These are phyloP conservation scores for Epinotia demarniana DNA, from an alignment of 2,888 invertebrate genomes.

Conservation along the genomic window DNA sequence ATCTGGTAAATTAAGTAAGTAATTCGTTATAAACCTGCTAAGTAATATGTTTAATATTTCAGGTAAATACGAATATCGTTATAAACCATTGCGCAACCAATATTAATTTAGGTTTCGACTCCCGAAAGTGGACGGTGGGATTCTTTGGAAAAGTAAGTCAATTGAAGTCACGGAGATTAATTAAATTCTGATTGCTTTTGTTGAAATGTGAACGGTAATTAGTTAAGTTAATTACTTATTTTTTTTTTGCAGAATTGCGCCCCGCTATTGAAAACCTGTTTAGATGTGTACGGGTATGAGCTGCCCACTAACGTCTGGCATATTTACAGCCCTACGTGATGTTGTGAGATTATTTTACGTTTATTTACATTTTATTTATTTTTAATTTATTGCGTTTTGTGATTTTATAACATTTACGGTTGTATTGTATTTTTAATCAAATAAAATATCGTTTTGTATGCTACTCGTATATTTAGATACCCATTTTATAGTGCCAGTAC, in stretches of 20 bases:
- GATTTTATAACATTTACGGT: not conserved
- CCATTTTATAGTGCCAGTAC: too few relatives aligned
- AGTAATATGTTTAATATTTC: constrained; percentile 50
- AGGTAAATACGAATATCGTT: constrained; percentile 76
- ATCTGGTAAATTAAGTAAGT: too few relatives aligned
- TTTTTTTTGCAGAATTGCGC: constrained; percentile 66
- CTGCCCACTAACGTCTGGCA: constrained; percentile 74
- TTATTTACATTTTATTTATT: not conserved
- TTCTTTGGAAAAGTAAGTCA: constrained; percentile 74
- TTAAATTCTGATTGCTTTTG: constrained; percentile 24
- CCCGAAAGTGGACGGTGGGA: constrained; percentile 68
- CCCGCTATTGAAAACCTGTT: constrained; percentile 71
- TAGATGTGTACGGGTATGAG: constrained; percentile 74
- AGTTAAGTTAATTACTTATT: constrained; percentile 12
- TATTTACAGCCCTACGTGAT: constrained; percentile 65
- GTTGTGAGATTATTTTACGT: not conserved
- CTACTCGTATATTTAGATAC: not conserved
- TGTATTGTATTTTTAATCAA: not conserved
- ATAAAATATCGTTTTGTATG: not conserved
- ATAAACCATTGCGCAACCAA: constrained; percentile 80
- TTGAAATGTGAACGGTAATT: constrained; percentile 17
- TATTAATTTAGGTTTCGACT: constrained; percentile 70
- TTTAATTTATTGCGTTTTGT: not conserved
- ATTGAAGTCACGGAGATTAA: constrained; percentile 24
- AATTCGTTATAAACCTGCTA: not conserved